A percentile compares a stretch with the other conserved stretches of the same genome.
phyloP scores from a whole-genome alignment of 2,113 vertebrate genomes.

The Mixornis gularis region DNA sequence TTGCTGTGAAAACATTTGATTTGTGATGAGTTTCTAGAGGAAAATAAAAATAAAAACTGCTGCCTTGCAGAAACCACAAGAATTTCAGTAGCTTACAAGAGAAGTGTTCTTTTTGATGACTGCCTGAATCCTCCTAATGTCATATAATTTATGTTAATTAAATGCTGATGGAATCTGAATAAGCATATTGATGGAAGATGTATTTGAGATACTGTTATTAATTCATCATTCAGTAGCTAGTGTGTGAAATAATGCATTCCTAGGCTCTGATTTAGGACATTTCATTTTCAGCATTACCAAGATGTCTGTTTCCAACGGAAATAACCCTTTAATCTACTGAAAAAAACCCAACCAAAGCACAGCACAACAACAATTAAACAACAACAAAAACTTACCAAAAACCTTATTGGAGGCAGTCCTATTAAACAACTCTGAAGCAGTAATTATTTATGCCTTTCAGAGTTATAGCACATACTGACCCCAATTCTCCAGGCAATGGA shows the following conservation, averaged over 20 bases:
- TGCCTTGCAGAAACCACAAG: neutral
- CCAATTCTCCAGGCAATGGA: neutral
- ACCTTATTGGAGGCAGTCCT: neutral
- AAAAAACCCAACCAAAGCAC: neutral
- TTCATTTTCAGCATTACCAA: neutral
- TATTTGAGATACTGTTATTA: slow-evolving; percentile 61
- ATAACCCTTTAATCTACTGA: neutral
- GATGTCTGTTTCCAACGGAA: neutral
- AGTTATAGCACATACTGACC: neutral
- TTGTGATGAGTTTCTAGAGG: neutral
- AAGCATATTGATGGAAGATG: slow-evolving; percentile 56
- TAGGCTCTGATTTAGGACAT: slow-evolving; percentile 29
- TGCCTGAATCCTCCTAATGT: slow-evolving; percentile 22
- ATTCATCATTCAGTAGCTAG: slow-evolving; percentile 61
- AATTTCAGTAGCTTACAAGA: neutral
- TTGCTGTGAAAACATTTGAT: neutral
- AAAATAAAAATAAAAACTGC: neutral
- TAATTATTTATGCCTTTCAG: neutral
- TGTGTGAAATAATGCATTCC: slow-evolving; percentile 52
- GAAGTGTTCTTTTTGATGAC: slow-evolving; percentile 13
- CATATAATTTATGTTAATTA: slow-evolving; percentile 62
- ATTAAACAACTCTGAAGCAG: neutral
- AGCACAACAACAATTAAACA: neutral
- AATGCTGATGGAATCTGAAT: slow-evolving; percentile 59
- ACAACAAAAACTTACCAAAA: neutral